These are phyloP conservation scores for Aegotheles bennettii DNA, from an alignment of 2,113 vertebrate genomes.

Conservation along the genomic window DNA sequence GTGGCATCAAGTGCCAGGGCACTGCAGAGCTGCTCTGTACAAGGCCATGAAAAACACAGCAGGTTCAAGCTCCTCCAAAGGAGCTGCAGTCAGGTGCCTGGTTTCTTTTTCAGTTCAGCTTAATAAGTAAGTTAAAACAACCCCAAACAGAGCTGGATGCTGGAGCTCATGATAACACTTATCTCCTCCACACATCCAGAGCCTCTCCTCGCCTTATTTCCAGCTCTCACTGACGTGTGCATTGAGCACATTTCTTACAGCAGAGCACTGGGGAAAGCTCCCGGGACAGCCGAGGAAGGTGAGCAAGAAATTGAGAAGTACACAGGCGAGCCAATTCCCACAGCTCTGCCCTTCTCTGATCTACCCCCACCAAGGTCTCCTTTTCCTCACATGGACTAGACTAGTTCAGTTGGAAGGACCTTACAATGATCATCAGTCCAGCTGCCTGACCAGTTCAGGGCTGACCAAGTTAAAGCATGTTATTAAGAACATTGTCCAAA, in stretches of 20 bases:
- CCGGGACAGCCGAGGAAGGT: neutral
- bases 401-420: neutral
- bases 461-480: neutral
- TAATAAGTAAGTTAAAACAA: neutral
- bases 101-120: neutral
- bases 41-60: neutral
- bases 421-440: neutral
- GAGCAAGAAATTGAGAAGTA: neutral
- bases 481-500: neutral
- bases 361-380: neutral
- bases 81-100: neutral
- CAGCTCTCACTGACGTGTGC: neutral
- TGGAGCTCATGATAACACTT: neutral
- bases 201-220: neutral
- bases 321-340: neutral
- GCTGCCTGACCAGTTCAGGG: neutral
- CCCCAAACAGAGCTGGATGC: neutral
- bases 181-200: neutral
- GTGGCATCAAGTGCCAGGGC: rapidly evolving
- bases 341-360: neutral
- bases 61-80: neutral
- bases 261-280: neutral
- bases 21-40: neutral
- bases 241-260: neutral
- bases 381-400: neutral